Evolutionary conservation across 1,140 invertebrate species (phyloP), one percentile per base, ranked within the genome.

Genomic region (Monomorium pharaonis): DNA sequence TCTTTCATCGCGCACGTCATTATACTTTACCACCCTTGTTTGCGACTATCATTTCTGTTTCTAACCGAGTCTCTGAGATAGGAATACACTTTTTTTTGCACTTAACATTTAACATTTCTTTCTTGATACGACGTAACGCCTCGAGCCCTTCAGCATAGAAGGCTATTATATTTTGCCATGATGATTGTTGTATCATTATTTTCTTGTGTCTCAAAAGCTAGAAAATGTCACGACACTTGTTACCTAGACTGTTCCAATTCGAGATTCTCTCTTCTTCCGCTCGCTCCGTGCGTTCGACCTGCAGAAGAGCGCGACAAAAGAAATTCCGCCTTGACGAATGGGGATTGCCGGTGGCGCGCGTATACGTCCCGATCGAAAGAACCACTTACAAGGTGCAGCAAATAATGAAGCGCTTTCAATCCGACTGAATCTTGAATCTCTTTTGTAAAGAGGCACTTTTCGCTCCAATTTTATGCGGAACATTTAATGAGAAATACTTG

Each of bases 121-220:
- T 16, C 18, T 14, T 42, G 78, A 84, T 74, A 56, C 63, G 54
- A 70, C 14, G 44, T 30, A 6, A 9, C 56, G 76, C 58, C 70
- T 44, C 86, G 51, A 37, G 75, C 44, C 83, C 65, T 85, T 80
- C 87, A 56, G 30, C 24, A 18, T 18, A 27, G 42, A 70, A 24
- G 7, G 27, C 56, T 33, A 21, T 21, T 44, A 63, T 76, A 63
- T 62, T 37, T 84, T 18, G 56, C 21, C 24, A 18, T 30, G 49
- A 33, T 65, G 56, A 89, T 89, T 88, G 76, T 74, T 67, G 70
- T 60, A 89, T 89, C 91, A 85, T 92, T 89, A 92, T 92, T 92
- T 90, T 84, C 87, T 76, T 30, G 51, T 54, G 21, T 51, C 42
- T 54, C 54, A 51, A 88, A 86, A 89, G 84, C 60, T 70, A 81